Conservation (phyloP, 2,888 invertebrate genomes). For the Neuroscelio doddi region DNA sequence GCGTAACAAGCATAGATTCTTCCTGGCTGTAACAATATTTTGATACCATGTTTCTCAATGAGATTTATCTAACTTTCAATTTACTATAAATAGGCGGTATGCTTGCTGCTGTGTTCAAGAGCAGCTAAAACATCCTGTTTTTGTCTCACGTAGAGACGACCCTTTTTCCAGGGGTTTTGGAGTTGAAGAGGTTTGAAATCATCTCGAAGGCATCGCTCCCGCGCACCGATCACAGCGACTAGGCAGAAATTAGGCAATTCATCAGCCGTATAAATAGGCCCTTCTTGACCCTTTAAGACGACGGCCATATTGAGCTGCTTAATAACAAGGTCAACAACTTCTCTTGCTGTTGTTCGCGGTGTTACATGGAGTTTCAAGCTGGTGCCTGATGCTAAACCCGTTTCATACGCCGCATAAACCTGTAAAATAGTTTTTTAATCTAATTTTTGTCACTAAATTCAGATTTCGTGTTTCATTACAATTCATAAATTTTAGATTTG, state of each 20-base stretch:
- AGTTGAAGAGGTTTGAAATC: constrained; percentile 94
- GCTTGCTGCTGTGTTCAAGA: constrained; percentile 89
- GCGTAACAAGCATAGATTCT: too few species aligned
- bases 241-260: constrained; percentile 92
- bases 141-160: constrained; percentile 91
- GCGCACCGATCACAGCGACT: constrained; percentile 95
- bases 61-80: constrained; percentile 22
- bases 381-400: constrained; percentile 93
- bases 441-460: too few species aligned
- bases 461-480: too few species aligned
- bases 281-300: constrained; percentile 87
- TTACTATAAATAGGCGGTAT: constrained; percentile 76
- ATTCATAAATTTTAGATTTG: too few species aligned
- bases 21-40: too few species aligned
- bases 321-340: constrained; percentile 96
- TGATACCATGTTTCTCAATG: too few species aligned
- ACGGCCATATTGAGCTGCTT: constrained; percentile 96
- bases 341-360: constrained; percentile 92
- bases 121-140: constrained; percentile 93
- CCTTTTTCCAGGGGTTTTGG: constrained; percentile 97
- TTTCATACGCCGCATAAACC: constrained; percentile 97
- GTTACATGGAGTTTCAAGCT: constrained; percentile 95
- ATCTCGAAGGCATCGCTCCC: constrained; percentile 93
- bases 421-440: constrained; percentile 72
- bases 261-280: constrained; percentile 88